phyloP scores from a whole-genome alignment of 2,888 invertebrate species.

The Cyclophora albipunctata region DNA sequence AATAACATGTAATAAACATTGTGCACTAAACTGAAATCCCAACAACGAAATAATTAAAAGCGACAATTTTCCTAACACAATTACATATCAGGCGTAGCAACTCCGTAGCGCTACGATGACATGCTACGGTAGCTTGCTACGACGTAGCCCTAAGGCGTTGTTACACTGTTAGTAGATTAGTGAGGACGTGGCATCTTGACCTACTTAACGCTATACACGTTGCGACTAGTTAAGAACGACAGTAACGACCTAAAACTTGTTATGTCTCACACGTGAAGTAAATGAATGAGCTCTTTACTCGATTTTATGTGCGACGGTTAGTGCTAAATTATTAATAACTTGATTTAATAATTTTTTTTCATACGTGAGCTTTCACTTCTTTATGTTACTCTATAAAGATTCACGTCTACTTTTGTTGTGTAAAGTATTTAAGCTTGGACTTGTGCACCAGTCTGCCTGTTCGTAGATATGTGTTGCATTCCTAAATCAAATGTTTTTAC shows the following conservation, averaged over 20 bases:
- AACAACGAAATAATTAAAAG: too few relatives aligned
- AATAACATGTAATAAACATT: too few relatives aligned
- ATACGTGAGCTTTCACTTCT: too few relatives aligned
- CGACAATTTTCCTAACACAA: too few relatives aligned
- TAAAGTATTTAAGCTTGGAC: too few relatives aligned
- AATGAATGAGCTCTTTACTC: conserved; percentile 32
- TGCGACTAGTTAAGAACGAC: conserved; percentile 43
- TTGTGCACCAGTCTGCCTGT: too few relatives aligned
- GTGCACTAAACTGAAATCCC: too few relatives aligned
- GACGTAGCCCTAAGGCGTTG: conserved; percentile 45
- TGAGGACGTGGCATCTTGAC: conserved; percentile 52
- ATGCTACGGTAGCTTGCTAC: conserved; percentile 24
- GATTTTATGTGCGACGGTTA: conserved; percentile 20
- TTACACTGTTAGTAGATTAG: conserved; percentile 48
- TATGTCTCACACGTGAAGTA: conserved; percentile 31
- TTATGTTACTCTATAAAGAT: too few relatives aligned
- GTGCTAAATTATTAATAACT: neutral
- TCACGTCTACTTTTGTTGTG: too few relatives aligned
- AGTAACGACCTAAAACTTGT: conserved; percentile 45
- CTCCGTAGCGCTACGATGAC: conserved; percentile 34
- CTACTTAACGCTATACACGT: conserved; percentile 45
- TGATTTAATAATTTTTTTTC: too few relatives aligned
- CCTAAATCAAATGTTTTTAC: too few relatives aligned
- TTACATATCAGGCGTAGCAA: conserved; percentile 13
- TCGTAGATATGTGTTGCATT: too few relatives aligned